Percentiles rank a stretch among this genome's conserved stretches.
Evolutionary conservation across 1,140 invertebrate species (phyloP).

Genomic region (Drosophila mauritiana): DNA sequence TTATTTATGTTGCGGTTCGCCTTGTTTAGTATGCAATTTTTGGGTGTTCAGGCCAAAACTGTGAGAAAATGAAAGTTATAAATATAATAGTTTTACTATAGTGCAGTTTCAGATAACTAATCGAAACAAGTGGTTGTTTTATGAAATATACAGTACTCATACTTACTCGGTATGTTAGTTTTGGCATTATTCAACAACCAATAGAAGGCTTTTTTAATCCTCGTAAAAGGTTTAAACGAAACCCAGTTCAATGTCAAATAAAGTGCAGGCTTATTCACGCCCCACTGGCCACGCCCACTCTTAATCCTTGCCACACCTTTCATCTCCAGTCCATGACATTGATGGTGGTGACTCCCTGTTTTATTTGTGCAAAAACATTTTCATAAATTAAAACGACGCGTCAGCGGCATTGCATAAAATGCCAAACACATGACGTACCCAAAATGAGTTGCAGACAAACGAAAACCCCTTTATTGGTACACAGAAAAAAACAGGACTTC

Average conservation of each 20-base stretch:
- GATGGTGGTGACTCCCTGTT: conserved; percentile 31
- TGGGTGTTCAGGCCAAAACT: conserved; percentile 25
- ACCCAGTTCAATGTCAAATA: conserved; percentile 18
- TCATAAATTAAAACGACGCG: conserved; percentile 73
- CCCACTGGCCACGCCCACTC: conserved; percentile 6
- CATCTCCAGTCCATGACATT: conserved; percentile 19
- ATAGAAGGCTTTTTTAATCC: not conserved
- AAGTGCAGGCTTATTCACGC: conserved; percentile 21
- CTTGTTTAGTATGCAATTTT: conserved; percentile 72
- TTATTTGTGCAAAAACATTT: conserved; percentile 55
- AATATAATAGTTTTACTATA: not conserved
- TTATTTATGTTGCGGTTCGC: conserved; percentile 72
- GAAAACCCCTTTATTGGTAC: not conserved
- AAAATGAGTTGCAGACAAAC: conserved; percentile 27
- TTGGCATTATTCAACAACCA: not conserved
- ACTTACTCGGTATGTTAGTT: no score
- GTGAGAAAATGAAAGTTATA: conserved; percentile 37
- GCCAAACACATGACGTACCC: conserved; percentile 53
- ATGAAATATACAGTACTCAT: no score
- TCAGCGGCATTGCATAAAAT: conserved; percentile 61
- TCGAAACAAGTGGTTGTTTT: not conserved
- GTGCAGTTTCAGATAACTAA: not conserved
- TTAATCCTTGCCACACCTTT: conserved; percentile 6
- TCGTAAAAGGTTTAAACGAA: conserved; percentile 12
- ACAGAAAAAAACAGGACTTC: not conserved